phyloP scores from a whole-genome alignment of 1,140 invertebrate species.

The Listronotus bonariensis region DNA sequence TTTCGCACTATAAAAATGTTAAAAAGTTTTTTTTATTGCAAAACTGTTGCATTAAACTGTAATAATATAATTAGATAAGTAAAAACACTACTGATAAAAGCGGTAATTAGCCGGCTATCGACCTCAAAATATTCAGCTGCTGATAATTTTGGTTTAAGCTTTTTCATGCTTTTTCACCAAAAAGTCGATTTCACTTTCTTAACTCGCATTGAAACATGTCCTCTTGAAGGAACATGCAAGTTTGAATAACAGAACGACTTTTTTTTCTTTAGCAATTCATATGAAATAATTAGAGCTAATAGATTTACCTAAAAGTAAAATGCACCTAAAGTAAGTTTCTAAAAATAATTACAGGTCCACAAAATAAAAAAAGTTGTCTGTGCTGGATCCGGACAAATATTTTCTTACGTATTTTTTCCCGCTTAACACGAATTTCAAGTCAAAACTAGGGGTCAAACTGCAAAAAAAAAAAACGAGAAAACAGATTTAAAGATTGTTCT shows the following conservation, averaged over 20 bases:
- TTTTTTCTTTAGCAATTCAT: slow-evolving; percentile 14
- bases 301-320: slow-evolving; percentile 10
- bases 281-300: slow-evolving; percentile 4
- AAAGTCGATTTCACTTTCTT: slow-evolving; percentile 1
- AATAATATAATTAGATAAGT: slow-evolving; percentile 25
- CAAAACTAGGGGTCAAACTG: too few species aligned
- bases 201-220: slow-evolving; percentile 15
- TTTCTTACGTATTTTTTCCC: too few species aligned
- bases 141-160: slow-evolving; percentile 12
- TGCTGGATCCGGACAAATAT: too few species aligned
- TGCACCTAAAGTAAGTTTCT: not conserved
- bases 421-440: too few species aligned
- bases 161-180: slow-evolving; percentile 11
- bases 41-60: slow-evolving; percentile 26
- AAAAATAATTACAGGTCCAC: too few species aligned
- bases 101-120: not conserved
- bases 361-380: too few species aligned
- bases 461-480: too few species aligned
- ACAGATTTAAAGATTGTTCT: too few species aligned
- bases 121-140: slow-evolving; percentile 22
- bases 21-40: not conserved
- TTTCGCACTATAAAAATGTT: too few species aligned
- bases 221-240: slow-evolving; percentile 28
- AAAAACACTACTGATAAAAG: slow-evolving; percentile 6
- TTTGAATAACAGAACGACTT: slow-evolving; percentile 7